These are phyloP conservation scores for Orthonychiurus folsomi DNA, from an alignment of 2,888 invertebrate genomes.

Conservation along the genomic window DNA sequence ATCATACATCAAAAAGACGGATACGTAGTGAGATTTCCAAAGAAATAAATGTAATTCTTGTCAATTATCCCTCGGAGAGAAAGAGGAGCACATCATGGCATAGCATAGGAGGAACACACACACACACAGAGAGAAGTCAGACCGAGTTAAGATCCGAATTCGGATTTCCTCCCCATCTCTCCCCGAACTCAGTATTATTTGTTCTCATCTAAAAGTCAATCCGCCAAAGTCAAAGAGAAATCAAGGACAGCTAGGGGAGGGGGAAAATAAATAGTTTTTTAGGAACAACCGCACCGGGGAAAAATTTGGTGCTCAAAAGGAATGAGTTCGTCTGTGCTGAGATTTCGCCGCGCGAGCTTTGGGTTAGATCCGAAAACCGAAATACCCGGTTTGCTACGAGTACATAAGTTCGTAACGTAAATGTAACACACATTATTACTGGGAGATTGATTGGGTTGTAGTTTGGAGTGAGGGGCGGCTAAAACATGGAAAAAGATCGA, in stretches of 20 bases:
- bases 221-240: neutral
- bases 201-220: neutral
- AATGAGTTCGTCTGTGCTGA: neutral
- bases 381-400: neutral
- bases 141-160: neutral
- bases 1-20: too few relatives aligned
- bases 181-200: too few relatives aligned
- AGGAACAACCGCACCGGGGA: neutral
- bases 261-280: neutral
- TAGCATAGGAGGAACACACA: neutral
- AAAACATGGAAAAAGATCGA: neutral
- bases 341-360: too few relatives aligned
- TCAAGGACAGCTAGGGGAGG: neutral
- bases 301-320: neutral
- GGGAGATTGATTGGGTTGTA: conserved; percentile 15
- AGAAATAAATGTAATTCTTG: neutral
- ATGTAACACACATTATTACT: conserved; percentile 19
- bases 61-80: neutral
- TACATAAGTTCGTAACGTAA: neutral
- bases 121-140: neutral
- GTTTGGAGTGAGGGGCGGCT: neutral
- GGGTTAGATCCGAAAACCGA: neutral
- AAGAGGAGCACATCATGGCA: too few relatives aligned
- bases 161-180: too few relatives aligned
- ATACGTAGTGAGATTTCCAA: neutral